Evolutionary conservation across 2,888 invertebrate species (phyloP).

Genomic region (Cheilosia soror): DNA sequence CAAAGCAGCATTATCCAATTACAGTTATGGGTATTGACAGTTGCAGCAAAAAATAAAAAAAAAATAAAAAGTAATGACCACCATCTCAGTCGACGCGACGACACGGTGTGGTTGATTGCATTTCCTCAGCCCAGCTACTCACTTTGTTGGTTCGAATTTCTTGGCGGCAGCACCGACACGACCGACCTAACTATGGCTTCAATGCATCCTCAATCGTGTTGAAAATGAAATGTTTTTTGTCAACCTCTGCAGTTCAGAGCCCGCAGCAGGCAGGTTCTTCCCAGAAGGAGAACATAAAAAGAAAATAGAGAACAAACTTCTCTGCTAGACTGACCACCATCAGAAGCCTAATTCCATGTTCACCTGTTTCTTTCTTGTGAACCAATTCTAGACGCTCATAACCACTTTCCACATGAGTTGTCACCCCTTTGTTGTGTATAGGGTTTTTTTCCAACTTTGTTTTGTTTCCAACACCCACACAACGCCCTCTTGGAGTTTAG

Average conservation of each 20-base stretch:
- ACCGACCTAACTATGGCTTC: constrained; percentile 60
- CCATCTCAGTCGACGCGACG: constrained; percentile 19
- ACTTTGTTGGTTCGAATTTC: constrained; percentile 51
- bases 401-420: constrained; percentile 68
- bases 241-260: constrained; percentile 25
- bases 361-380: constrained; percentile 58
- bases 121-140: constrained; percentile 21
- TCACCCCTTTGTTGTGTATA: constrained; percentile 40
- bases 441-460: constrained; percentile 17
- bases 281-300: constrained; percentile 22
- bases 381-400: constrained; percentile 39
- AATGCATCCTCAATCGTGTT: constrained; percentile 70
- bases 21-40: constrained; percentile 62
- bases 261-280: constrained; percentile 6
- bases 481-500: constrained; percentile 6
- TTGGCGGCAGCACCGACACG: constrained; percentile 26
- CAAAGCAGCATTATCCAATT: constrained; percentile 63
- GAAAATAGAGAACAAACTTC: constrained; percentile 19
- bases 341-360: constrained; percentile 47
- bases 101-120: constrained; percentile 43
- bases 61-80: constrained; percentile 30
- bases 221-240: constrained; percentile 47
- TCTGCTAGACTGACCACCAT: constrained; percentile 53
- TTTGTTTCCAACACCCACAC: constrained; percentile 14
- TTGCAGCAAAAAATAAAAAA: neutral